Percentiles rank a stretch among this genome's conserved stretches.
Conservation (phyloP, 2,888 invertebrate genomes). For the Nymphalis c-album region DNA sequence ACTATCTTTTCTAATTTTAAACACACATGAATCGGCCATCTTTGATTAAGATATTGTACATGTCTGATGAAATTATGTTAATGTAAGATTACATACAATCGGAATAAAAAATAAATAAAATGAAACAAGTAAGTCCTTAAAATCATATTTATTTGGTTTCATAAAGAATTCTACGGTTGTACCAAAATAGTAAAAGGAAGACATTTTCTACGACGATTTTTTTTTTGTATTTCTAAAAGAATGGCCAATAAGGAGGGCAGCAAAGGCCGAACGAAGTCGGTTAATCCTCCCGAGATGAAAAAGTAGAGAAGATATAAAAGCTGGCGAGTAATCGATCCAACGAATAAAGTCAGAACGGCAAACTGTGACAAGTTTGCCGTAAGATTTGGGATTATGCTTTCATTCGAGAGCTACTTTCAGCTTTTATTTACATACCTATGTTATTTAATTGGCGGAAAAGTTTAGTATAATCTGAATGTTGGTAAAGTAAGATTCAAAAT, state of each 20-base stretch:
- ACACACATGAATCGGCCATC: too few relatives aligned
- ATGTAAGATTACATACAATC: too few relatives aligned
- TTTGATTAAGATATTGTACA: too few relatives aligned
- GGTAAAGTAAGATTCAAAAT: too few relatives aligned
- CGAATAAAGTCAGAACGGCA: constrained; percentile 58
- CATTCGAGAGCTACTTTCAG: too few relatives aligned
- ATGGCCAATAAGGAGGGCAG: constrained; percentile 57
- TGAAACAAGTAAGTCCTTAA: too few relatives aligned
- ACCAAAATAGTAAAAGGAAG: not conserved
- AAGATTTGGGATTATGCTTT: not conserved
- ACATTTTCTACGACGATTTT: not conserved
- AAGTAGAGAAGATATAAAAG: constrained; percentile 70
- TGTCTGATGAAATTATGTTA: too few relatives aligned
- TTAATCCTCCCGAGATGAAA: constrained; percentile 76
- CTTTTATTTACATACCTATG: too few relatives aligned
- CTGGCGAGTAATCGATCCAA: constrained; percentile 63
- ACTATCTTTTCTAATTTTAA: too few relatives aligned
- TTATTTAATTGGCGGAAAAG: too few relatives aligned
- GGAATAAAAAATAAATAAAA: too few relatives aligned
- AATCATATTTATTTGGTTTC: not conserved
- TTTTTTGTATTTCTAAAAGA: constrained; percentile 45
- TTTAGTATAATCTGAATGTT: too few relatives aligned
- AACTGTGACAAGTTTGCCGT: constrained; percentile 47
- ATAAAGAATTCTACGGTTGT: not conserved
- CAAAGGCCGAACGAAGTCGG: constrained; percentile 58